Evolutionary conservation across 2,888 invertebrate genomes (phyloP).

Genomic region (Lathronympha strigana): DNA sequence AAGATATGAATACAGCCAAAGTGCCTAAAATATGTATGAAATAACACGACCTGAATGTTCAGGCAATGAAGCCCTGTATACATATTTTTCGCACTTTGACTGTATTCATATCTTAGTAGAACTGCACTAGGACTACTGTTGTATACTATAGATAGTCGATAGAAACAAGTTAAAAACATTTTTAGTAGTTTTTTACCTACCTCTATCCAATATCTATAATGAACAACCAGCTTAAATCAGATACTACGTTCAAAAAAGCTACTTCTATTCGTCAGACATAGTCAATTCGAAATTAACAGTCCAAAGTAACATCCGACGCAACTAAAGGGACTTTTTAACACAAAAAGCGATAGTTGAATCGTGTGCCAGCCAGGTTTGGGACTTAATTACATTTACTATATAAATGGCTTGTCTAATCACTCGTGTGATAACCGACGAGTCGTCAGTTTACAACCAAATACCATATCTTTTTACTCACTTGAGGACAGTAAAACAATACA

Average conservation of each 20-base stretch:
- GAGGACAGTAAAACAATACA: background rate
- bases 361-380: conserved; percentile 2
- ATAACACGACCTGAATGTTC: no score
- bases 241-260: conserved; percentile 34
- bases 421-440: conserved; percentile 45
- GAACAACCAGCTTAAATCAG: conserved; percentile 18
- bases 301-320: conserved; percentile 41
- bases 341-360: conserved; percentile 49
- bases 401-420: conserved; percentile 55
- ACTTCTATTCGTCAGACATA: conserved; percentile 25
- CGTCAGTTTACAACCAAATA: conserved; percentile 11
- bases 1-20: no score
- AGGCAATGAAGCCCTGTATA: no score
- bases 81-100: no score
- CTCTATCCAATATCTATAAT: conserved; percentile 3
- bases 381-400: conserved; percentile 46
- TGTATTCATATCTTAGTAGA: no score
- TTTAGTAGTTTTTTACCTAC: background rate
- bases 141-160: background rate
- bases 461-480: background rate
- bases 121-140: no score
- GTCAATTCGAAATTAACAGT: conserved; percentile 26
- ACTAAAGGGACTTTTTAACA: conserved; percentile 48
- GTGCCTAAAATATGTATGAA: no score
- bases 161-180: background rate